phyloP scores from a whole-genome alignment of 2,797 vertebrate species.

The Octomys mimax region DNA sequence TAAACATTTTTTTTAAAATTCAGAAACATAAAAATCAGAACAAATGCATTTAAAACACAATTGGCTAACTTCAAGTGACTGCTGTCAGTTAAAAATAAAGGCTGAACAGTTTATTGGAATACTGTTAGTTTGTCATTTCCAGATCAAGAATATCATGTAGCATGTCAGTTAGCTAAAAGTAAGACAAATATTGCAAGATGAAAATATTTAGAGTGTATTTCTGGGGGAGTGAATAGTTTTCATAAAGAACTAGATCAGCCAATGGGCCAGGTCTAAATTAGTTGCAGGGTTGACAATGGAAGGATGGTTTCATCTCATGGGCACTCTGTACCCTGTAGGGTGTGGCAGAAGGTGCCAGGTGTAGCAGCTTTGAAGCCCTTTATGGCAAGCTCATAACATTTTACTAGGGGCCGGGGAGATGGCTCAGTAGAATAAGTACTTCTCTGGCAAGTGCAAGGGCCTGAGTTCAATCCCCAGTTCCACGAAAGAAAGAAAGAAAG shows the following conservation, averaged over 20 bases:
- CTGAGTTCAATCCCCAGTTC: too few species aligned
- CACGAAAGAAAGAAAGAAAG: too few species aligned
- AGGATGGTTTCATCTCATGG: background rate
- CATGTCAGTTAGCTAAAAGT: background rate
- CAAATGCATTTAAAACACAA: background rate
- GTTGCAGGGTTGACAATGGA: accelerated
- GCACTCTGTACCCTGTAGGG: background rate
- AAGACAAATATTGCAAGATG: background rate
- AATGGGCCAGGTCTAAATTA: background rate
- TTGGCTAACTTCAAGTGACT: background rate
- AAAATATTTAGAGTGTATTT: background rate
- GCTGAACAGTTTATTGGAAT: background rate
- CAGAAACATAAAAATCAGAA: background rate
- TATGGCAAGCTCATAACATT: background rate
- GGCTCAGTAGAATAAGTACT: too few species aligned
- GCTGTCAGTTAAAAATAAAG: background rate
- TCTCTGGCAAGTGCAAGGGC: too few species aligned
- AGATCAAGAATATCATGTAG: background rate
- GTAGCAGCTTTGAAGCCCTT: background rate
- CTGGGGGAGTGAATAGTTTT: background rate
- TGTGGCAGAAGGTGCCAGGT: background rate
- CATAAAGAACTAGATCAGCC: background rate
- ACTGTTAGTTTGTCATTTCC: constrained; percentile 2
- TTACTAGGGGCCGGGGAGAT: background rate
- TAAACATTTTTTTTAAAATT: background rate